Evolutionary conservation across 2,797 vertebrate species (phyloP), one percentile per base, ranked within the genome.

Genomic region (Pipistrellus nathusii): DNA sequence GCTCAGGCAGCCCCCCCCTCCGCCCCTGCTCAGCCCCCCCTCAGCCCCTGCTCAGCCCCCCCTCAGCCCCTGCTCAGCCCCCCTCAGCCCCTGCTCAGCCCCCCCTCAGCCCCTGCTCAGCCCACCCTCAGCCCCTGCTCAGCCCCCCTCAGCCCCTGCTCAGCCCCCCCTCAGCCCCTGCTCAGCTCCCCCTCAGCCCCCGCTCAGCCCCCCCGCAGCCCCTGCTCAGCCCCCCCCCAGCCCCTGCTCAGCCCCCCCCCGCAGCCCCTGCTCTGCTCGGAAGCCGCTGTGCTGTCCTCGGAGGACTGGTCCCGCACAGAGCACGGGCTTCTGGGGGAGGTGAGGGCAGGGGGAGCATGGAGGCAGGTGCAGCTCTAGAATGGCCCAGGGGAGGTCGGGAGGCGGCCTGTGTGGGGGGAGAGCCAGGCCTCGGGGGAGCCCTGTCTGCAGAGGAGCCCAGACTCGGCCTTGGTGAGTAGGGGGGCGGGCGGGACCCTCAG

Each of bases 251-350:
- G 35, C 35, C 35, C 35, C 35, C 35, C 3, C 35, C 35, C 35
- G 3, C 35, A 38, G 35, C 35, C 35, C 38, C 38, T 41, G 38
- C 38, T 41, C 38, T n/a, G 4, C 27, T 73, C 87, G 27, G 25
- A 8, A 15, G 38, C 27, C 13, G 27, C 21, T 8, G 15, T 0
- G 17, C 23, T 38, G 9, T 23, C 30, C 53, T 23, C 0, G 1
- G 82, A 90, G 30, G 46, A 77, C 6, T 10, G 20, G 66, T 17
- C 18, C 48, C 18, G 7, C 59, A 81, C 53, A 53, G 68, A 93
- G 25, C 21, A 30, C 9, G 48, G 21, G 32, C 30, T 83, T 88
- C 53, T 8, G 38, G 38, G 44, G 8, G 35, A 25, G 1, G 25
- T 12, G 46, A 1, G 51, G 38, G 55, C 18, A 59, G 13, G 78